Conservation (phyloP, 2,797 vertebrate species). For the Neostethus bicornis region DNA sequence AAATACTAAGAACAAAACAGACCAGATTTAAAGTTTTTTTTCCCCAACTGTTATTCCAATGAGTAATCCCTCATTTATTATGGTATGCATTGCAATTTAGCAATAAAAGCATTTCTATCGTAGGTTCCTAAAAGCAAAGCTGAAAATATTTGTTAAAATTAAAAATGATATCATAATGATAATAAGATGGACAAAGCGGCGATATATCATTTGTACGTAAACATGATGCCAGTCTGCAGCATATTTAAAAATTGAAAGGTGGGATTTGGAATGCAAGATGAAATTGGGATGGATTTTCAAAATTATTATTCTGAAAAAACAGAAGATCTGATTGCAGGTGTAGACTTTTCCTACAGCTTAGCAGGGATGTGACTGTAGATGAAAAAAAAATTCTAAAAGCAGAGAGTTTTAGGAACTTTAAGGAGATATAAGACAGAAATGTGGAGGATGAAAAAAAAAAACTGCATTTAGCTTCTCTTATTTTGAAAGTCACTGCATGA, state of each 20-base stretch:
- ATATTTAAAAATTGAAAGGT: neutral
- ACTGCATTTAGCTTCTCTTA: too few species aligned
- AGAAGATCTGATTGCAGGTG: slow-evolving; percentile 34
- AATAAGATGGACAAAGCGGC: slow-evolving; percentile 23
- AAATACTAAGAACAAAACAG: slow-evolving; percentile 4
- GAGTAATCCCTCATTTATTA: slow-evolving; percentile 7
- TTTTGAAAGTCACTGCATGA: too few species aligned
- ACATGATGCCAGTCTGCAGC: slow-evolving; percentile 27
- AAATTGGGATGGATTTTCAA: slow-evolving; percentile 17
- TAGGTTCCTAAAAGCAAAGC: neutral
- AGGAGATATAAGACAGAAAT: neutral
- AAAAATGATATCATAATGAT: slow-evolving; percentile 20
- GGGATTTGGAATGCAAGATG: slow-evolving; percentile 8
- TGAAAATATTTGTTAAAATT: neutral
- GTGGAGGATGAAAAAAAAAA: slow-evolving; percentile 2
- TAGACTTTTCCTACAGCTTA: too few species aligned
- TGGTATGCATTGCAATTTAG: neutral
- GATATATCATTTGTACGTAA: slow-evolving; percentile 16
- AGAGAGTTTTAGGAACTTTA: too few species aligned
- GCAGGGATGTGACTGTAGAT: slow-evolving; percentile 10
- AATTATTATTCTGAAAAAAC: slow-evolving; percentile 34
- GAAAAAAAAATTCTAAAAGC: too few species aligned
- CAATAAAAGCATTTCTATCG: neutral
- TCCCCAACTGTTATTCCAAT: slow-evolving; percentile 14
- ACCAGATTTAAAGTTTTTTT: slow-evolving; percentile 20